Conservation (phyloP, 1,140 invertebrate genomes). For the Pseudomyrmex dendroicus region DNA sequence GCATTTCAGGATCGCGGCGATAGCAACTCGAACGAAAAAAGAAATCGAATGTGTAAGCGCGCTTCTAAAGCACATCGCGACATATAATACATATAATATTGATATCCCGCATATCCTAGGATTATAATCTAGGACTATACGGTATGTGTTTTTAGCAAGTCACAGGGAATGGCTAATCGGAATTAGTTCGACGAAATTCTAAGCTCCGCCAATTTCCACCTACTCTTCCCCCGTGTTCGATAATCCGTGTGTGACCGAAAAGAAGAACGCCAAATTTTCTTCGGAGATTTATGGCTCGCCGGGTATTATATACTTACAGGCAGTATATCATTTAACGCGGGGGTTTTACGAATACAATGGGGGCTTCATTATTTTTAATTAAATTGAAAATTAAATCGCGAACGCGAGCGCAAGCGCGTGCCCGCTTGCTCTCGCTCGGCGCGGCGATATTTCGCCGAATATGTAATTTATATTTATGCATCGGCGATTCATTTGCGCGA, state of each 20-base stretch:
- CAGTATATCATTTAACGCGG: constrained; percentile 70
- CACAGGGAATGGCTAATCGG: constrained; percentile 60
- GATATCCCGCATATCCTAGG: background rate
- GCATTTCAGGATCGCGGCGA: background rate
- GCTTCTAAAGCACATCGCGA: background rate
- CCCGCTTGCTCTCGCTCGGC: constrained; percentile 9
- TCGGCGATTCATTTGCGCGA: constrained; percentile 73
- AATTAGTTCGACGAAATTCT: constrained; percentile 57
- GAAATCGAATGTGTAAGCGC: constrained; percentile 1
- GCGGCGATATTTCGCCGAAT: constrained; percentile 71
- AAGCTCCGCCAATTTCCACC: constrained; percentile 26
- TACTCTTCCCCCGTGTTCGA: constrained; percentile 40
- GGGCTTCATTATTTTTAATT: constrained; percentile 74
- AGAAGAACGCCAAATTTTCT: constrained; percentile 60
- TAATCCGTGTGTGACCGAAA: constrained; percentile 47
- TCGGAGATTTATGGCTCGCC: constrained; percentile 68
- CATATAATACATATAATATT: constrained; percentile 13
- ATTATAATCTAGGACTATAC: constrained; percentile 20
- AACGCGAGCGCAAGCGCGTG: constrained; percentile 37
- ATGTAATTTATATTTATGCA: constrained; percentile 75
- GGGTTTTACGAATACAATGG: constrained; percentile 71
- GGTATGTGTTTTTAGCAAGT: constrained; percentile 53
- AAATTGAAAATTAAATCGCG: constrained; percentile 74
- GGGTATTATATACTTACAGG: constrained; percentile 69
- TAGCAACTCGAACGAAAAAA: background rate